Conservation (phyloP, 2,888 invertebrate genomes). For the Sphinx pinastri region DNA sequence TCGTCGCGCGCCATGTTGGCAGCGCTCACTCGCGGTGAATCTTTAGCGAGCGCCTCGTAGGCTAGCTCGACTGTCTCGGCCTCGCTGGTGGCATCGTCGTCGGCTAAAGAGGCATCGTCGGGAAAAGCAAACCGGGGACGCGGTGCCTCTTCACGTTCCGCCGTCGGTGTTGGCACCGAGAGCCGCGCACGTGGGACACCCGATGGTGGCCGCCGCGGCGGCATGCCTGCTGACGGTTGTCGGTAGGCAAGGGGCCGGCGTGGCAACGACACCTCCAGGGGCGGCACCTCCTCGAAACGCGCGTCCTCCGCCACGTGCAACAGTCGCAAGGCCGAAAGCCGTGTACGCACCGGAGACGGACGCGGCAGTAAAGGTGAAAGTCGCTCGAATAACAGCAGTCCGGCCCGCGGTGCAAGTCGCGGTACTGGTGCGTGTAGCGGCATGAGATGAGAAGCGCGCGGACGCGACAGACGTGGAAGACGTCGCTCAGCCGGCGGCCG, state of each 20-base stretch:
- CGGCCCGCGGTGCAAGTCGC: slow-evolving; percentile 33
- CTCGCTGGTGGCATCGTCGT: slow-evolving; percentile 36
- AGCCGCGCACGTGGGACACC: slow-evolving; percentile 36
- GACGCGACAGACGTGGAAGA: slow-evolving; percentile 31
- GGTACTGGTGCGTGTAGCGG: slow-evolving; percentile 34
- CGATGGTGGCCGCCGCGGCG: slow-evolving; percentile 45
- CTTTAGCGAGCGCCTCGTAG: slow-evolving; percentile 41
- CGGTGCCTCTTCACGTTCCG: slow-evolving; percentile 37
- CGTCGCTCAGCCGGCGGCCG: slow-evolving; percentile 38
- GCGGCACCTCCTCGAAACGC: slow-evolving; percentile 36
- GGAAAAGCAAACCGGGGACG: slow-evolving; percentile 52
- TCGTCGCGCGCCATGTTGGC: slow-evolving; percentile 44
- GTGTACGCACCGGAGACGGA: slow-evolving; percentile 31
- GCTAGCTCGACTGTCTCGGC: slow-evolving; percentile 35
- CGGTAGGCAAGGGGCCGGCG: slow-evolving; percentile 32
- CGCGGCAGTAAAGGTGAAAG: slow-evolving; percentile 36
- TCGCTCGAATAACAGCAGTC: slow-evolving; percentile 33
- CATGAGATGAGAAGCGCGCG: slow-evolving; percentile 34
- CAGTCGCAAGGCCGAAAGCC: slow-evolving; percentile 38
- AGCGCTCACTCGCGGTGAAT: slow-evolving; percentile 39
- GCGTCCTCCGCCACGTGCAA: slow-evolving; percentile 37
- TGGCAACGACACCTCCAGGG: slow-evolving; percentile 35
- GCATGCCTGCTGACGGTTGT: slow-evolving; percentile 36
- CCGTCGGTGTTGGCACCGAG: slow-evolving; percentile 36
- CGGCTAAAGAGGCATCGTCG: slow-evolving; percentile 38